Base-by-base conservation (phyloP, 1,140 invertebrate species). In the Brachionus sp. region DNA sequence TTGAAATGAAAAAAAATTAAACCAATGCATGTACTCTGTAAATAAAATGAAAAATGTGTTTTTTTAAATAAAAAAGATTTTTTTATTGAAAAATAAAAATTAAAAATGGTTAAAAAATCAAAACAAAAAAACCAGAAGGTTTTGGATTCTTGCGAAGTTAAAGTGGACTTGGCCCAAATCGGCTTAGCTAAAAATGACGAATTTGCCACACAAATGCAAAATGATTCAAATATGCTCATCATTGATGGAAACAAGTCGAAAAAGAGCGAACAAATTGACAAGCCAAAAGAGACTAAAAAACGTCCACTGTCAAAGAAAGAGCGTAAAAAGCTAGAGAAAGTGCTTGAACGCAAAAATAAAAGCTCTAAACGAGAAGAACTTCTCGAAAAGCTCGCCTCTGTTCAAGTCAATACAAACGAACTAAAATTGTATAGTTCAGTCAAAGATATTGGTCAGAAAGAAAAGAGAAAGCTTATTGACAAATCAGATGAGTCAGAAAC, bases 291-390 rank as follows among this genome's bases (percentile, higher is more conserved):
- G 7, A 39, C 16, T 13, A 23, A 39, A 70, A 70, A 75, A 9
- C 39, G 42, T 10, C 39, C 44, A 46, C 7, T 75, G 0, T 75
- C 70, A 1, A 82, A 82, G 68, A 82, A 82, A 82, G 62, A 82
- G 13, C 33, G 62, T 0, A 82, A 82, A 53, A 39, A 37, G 23
- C 37, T 82, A 5, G 80, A 82, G 44, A 82, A 82, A 70, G 57
- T 82, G 2, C 12, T 82, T 6, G 80, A 82, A 42, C 13, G 57
- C 10, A 82, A 82, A 68, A 70, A 42, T 23, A 82, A 82, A 82
- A 66, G 39, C 6, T 82, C 37, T 16, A 46, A 42, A 44, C 37
- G 80, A 9, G 80, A 50, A 10, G 62, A 82, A 50, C 35, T 82
- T 35, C 13, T 82, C 6, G 80, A 82, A 46, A 82, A 82, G 50